These are phyloP conservation scores for Henicopernis longicauda DNA, from an alignment of 2,113 vertebrate genomes.

Conservation along the genomic window DNA sequence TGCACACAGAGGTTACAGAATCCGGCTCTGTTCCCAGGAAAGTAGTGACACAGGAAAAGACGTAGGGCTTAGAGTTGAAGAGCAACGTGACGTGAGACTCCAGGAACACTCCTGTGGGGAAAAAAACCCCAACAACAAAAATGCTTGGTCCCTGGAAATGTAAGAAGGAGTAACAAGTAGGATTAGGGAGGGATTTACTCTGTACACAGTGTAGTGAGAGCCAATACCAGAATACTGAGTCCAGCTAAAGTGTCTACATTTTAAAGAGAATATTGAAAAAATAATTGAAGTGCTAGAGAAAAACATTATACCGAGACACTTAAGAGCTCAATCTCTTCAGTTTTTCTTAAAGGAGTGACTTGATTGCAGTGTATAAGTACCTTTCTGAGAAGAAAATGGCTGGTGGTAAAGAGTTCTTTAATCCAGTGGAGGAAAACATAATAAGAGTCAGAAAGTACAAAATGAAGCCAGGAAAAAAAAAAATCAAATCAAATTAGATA, in stretches of 20 bases:
- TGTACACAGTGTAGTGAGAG: not conserved
- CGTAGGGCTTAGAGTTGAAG: not conserved
- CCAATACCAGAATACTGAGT: not conserved
- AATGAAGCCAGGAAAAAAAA: not conserved
- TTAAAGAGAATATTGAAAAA: not conserved
- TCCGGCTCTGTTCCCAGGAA: not conserved
- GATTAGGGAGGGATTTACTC: conserved; percentile 18
- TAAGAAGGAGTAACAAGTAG: not conserved
- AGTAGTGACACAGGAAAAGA: not conserved
- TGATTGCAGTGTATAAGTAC: not conserved
- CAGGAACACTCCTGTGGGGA: not conserved
- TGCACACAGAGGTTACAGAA: not conserved
- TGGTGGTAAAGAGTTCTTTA: not conserved
- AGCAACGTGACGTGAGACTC: not conserved
- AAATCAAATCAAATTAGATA: not conserved
- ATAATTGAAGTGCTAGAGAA: not conserved
- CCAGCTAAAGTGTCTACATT: not conserved
- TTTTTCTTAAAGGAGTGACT: not conserved
- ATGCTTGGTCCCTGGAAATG: not conserved
- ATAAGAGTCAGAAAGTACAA: not conserved
- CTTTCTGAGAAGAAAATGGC: not conserved
- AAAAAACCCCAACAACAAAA: not conserved
- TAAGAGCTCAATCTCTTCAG: not conserved
- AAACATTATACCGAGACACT: not conserved
- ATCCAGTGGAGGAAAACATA: not conserved